Base-by-base conservation (phyloP, 2,888 invertebrate genomes). In the Acrocyrtus sp. region DNA sequence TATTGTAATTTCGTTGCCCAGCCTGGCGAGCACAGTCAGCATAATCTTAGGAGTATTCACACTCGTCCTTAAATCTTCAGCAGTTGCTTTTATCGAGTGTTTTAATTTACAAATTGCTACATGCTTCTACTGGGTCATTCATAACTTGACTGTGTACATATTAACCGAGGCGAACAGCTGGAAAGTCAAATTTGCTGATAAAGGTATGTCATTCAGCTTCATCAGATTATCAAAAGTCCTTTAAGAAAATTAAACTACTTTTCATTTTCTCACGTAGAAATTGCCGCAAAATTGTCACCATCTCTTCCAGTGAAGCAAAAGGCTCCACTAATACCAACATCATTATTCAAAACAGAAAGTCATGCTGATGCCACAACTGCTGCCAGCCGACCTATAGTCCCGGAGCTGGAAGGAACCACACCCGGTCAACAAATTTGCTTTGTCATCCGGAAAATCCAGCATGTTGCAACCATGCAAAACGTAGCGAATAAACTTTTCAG, bases 381-480 rank as follows among this genome's bases (percentile, higher is more conserved):
- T 29, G 21, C 21, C 39, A 54, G 10, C 29, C 54, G 5, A 17
- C 29, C 19, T 34, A 54, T 21, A 3, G 5, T 6, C 39, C 54
- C 4, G 22, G 27, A 45, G 6, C 26, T 29, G 3, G 27, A 27
- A 27, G 45, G 22, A 29, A 41, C 60, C 19, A 60, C 60, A 24
- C 68, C 68, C 45, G 68, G 68, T 6, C 60, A 58, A 34, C 60
- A 68, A 34, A 43, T 68, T n/a, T 68, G 68, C 45, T 68, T 58
- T n/a, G 41, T 27, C 2, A 53, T 60, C 4, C 27, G 60, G 17
- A 58, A 68, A 53, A 53, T 60, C 29, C 60, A 69, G 22, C 41
- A 21, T 8, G 66, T 74, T 10, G 21, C 54, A 17, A 45, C 60
- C 10, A 69, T 74, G 58, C 74, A 74, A 34, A 48, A 47, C 5